A percentile compares a stretch with the other conserved stretches of the same genome.
These are phyloP conservation scores for Falco naumanni DNA, from an alignment of 2,797 vertebrate genomes.

Conservation along the genomic window DNA sequence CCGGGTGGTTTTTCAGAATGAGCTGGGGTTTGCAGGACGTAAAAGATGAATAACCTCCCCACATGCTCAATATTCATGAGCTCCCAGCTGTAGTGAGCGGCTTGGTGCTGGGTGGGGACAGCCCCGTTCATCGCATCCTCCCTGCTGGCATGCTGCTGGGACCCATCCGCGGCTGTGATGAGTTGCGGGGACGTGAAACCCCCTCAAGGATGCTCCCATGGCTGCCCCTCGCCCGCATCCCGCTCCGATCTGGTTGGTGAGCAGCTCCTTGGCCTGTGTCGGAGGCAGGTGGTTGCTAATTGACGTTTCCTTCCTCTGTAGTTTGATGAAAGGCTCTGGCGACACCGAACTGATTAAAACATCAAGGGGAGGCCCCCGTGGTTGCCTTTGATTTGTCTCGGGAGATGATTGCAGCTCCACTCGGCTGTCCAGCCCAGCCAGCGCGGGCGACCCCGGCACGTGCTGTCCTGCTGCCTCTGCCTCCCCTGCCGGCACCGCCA, in stretches of 20 bases:
- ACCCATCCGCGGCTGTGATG: not conserved
- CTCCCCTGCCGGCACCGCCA: not conserved
- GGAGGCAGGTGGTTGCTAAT: slow-evolving; percentile 59
- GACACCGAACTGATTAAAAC: slow-evolving; percentile 65
- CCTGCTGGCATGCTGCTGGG: not conserved
- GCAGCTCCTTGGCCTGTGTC: not conserved
- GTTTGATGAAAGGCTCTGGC: slow-evolving; percentile 66
- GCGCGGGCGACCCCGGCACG: fast-evolving
- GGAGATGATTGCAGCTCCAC: slow-evolving; percentile 16
- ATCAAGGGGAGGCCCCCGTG: slow-evolving; percentile 56
- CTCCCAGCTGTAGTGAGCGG: slow-evolving; percentile 27
- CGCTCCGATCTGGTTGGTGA: fast-evolving
- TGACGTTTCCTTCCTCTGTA: slow-evolving; percentile 67
- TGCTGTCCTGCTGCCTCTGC: not conserved
- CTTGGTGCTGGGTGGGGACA: slow-evolving; percentile 32
- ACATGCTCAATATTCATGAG: slow-evolving; percentile 68
- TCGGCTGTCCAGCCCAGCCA: not conserved
- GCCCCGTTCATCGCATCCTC: not conserved
- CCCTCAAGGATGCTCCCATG: fast-evolving
- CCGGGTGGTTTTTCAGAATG: slow-evolving; percentile 64
- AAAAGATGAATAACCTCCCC: slow-evolving; percentile 71
- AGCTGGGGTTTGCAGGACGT: slow-evolving; percentile 32
- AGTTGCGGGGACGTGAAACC: not conserved
- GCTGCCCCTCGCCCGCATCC: not conserved
- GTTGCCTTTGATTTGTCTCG: slow-evolving; percentile 56